Evolutionary conservation across 2,113 vertebrate genomes (phyloP).

Genomic region (Indicator indicator): DNA sequence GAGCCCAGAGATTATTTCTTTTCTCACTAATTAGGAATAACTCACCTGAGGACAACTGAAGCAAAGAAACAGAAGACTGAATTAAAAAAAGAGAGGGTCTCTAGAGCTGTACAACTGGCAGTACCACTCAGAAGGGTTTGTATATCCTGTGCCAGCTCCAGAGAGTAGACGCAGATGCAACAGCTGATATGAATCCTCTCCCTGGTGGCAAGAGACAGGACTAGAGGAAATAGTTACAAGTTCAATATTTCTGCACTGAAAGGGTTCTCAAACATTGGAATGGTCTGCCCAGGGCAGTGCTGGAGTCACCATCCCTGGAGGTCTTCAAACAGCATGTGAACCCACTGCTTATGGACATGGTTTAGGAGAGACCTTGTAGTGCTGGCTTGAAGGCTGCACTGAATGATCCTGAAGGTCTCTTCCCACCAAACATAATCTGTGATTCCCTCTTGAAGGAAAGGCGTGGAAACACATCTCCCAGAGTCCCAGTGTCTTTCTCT

Average conservation of each 20-base stretch:
- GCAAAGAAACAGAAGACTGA: fast-evolving
- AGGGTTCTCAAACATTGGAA: too few relatives aligned
- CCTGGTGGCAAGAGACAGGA: too few relatives aligned
- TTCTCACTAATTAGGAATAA: background rate
- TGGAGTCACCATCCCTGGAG: too few relatives aligned
- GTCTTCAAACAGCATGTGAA: too few relatives aligned
- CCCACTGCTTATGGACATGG: too few relatives aligned
- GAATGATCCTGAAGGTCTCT: too few relatives aligned
- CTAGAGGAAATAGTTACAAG: too few relatives aligned
- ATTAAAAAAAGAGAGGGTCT: background rate
- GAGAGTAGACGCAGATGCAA: fast-evolving
- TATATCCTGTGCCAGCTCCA: background rate
- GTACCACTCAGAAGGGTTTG: background rate
- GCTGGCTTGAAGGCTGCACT: too few relatives aligned
- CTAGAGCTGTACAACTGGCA: background rate
- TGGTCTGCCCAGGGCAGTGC: too few relatives aligned
- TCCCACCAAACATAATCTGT: too few relatives aligned
- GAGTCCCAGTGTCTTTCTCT: background rate
- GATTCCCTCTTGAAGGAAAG: background rate
- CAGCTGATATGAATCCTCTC: background rate
- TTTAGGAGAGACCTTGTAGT: too few relatives aligned
- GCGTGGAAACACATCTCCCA: background rate
- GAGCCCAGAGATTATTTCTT: background rate
- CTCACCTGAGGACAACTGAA: background rate
- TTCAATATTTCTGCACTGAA: too few relatives aligned